These are phyloP conservation scores for Corydoras sp. DNA, from an alignment of 2,113 vertebrate genomes.

Conservation along the genomic window DNA sequence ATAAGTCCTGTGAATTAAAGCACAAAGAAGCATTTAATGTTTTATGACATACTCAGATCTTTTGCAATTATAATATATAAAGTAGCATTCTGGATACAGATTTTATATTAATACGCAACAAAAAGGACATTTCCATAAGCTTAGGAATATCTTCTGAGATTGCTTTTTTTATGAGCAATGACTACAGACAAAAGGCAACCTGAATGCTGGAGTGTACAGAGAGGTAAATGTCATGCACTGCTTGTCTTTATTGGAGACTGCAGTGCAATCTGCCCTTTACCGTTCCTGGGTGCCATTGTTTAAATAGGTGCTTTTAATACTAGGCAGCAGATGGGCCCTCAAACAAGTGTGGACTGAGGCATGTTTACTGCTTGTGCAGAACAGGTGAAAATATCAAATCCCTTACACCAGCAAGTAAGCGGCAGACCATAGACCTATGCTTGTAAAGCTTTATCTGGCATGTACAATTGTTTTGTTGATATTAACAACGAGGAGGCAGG, in stretches of 20 bases:
- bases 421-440: conserved; percentile 56
- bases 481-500: conserved; percentile 39
- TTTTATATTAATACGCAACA: conserved; percentile 47
- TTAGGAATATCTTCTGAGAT: conserved; percentile 51
- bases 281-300: conserved; percentile 64
- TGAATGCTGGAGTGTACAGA: conserved; percentile 53
- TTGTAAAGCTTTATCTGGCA: conserved; percentile 71
- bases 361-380: conserved; percentile 70
- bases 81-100: conserved; percentile 47
- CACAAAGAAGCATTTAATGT: conserved; percentile 3
- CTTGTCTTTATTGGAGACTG: conserved; percentile 71
- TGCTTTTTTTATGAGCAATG: conserved; percentile 65
- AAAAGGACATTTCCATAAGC: conserved; percentile 49
- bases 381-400: conserved; percentile 64
- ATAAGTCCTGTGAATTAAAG: too few species aligned
- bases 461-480: conserved; percentile 47
- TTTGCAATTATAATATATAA: conserved; percentile 37
- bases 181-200: conserved; percentile 53
- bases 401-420: conserved; percentile 52
- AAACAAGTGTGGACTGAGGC: conserved; percentile 58
- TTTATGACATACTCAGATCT: conserved; percentile 41
- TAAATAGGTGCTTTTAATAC: conserved; percentile 71
- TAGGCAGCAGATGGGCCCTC: conserved; percentile 70
- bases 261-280: conserved; percentile 66
- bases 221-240: conserved; percentile 71